Conservation (phyloP, 2,888 invertebrate genomes). For the Agriopis leucophaearia region DNA sequence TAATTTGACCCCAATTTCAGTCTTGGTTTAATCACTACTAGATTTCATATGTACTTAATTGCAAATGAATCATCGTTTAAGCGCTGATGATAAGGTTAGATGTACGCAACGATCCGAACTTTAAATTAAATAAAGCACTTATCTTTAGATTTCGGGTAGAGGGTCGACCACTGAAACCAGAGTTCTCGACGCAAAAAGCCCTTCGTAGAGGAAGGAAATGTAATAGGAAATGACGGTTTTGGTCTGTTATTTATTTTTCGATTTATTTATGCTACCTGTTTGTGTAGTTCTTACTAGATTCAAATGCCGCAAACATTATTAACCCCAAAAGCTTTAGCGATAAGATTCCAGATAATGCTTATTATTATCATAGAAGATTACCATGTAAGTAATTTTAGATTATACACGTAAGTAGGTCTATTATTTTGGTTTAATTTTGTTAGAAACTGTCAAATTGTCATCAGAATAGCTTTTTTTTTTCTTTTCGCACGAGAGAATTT, state of each 20-base stretch:
- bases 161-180: conserved; percentile 41
- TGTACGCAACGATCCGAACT: conserved; percentile 15
- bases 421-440: too few relatives aligned
- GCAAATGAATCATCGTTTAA: conserved; percentile 25
- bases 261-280: conserved; percentile 40
- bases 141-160: conserved; percentile 15
- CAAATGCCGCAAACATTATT: background rate
- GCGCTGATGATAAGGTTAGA: background rate
- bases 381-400: too few relatives aligned
- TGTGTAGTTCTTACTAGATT: conserved; percentile 36
- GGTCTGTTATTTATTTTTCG: conserved; percentile 43
- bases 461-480: too few relatives aligned
- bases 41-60: background rate
- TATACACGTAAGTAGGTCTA: too few relatives aligned
- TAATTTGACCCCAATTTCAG: background rate
- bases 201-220: conserved; percentile 54
- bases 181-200: conserved; percentile 47
- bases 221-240: conserved; percentile 53
- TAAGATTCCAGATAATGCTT: background rate
- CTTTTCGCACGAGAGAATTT: too few relatives aligned
- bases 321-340: background rate
- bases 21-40: conserved; percentile 45
- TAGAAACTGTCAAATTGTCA: too few relatives aligned
- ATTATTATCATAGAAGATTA: background rate
- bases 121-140: conserved; percentile 33